phyloP scores from a whole-genome alignment of 2,888 invertebrate genomes.

The Melanostoma scalare region DNA sequence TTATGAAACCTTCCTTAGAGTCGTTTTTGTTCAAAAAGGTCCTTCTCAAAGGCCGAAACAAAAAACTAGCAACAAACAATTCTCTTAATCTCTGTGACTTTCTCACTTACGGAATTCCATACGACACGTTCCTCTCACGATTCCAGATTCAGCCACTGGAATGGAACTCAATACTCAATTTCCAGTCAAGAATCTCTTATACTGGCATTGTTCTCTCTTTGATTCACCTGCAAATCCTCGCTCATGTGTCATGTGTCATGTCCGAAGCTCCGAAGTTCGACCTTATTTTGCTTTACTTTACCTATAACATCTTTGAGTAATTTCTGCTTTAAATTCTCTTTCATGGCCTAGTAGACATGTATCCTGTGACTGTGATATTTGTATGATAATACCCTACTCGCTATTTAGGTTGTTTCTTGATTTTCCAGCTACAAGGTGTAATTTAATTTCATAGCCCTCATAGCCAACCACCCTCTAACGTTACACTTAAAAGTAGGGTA shows the following conservation, averaged over 20 bases:
- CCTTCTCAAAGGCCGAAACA: slow-evolving; percentile 32
- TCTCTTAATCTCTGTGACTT: slow-evolving; percentile 10
- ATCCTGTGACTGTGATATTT: slow-evolving; percentile 1
- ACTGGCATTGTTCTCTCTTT: slow-evolving; percentile 28
- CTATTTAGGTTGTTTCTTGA: background rate
- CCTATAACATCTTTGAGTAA: background rate
- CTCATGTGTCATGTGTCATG: background rate
- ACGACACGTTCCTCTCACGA: slow-evolving; percentile 15
- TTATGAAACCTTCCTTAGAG: too few species aligned
- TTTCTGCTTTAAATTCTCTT: slow-evolving; percentile 2
- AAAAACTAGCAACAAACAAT: background rate
- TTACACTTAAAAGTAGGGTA: slow-evolving; percentile 1
- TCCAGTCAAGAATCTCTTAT: slow-evolving; percentile 60
- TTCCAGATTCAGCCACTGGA: background rate
- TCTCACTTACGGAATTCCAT: slow-evolving; percentile 23
- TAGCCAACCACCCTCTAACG: background rate
- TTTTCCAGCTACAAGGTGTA: slow-evolving; percentile 12
- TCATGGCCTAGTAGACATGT: background rate
- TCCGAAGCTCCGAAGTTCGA: slow-evolving; percentile 44
- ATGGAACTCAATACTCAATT: slow-evolving; percentile 3
- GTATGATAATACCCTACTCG: slow-evolving; percentile 1
- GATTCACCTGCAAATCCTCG: background rate
- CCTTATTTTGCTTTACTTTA: background rate
- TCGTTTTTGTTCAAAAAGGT: background rate
- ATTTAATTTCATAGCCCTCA: slow-evolving; percentile 25